phyloP scores from a whole-genome alignment of 1,140 invertebrate species.

The Mizuhopecten yessoensis region DNA sequence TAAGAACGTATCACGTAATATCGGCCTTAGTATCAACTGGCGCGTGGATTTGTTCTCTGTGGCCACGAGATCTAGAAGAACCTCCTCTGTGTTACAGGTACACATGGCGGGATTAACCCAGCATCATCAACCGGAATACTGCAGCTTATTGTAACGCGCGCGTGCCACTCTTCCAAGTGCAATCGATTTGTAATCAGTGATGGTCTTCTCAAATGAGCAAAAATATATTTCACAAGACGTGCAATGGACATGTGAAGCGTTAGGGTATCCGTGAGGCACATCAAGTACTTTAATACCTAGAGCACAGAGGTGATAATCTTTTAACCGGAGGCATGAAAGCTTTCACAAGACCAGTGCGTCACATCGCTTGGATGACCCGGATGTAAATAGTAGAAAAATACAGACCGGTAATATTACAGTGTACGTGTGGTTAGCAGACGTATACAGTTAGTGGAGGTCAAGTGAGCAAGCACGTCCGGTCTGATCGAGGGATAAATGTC shows the following conservation, averaged over 20 bases:
- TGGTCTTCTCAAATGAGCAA: conserved; percentile 33
- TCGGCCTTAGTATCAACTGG: not conserved
- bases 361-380: not conserved
- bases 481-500: not conserved
- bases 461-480: not conserved
- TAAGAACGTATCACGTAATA: not conserved
- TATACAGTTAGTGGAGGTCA: not conserved
- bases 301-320: not conserved
- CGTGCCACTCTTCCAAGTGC: conserved; percentile 9
- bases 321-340: not conserved
- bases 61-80: not conserved
- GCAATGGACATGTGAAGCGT: not conserved
- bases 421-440: not conserved
- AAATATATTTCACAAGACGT: conserved; percentile 29
- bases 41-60: not conserved
- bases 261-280: not conserved
- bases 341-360: not conserved
- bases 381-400: conserved; percentile 20
- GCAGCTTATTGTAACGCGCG: conserved; percentile 29
- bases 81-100: not conserved
- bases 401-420: conserved; percentile 17
- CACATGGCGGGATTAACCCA: not conserved
- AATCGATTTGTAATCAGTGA: conserved; percentile 34
- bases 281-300: not conserved
- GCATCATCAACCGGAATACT: conserved; percentile 1